Evolutionary conservation across 2,797 vertebrate species (phyloP).

Genomic region (Rhinophrynus dorsalis): DNA sequence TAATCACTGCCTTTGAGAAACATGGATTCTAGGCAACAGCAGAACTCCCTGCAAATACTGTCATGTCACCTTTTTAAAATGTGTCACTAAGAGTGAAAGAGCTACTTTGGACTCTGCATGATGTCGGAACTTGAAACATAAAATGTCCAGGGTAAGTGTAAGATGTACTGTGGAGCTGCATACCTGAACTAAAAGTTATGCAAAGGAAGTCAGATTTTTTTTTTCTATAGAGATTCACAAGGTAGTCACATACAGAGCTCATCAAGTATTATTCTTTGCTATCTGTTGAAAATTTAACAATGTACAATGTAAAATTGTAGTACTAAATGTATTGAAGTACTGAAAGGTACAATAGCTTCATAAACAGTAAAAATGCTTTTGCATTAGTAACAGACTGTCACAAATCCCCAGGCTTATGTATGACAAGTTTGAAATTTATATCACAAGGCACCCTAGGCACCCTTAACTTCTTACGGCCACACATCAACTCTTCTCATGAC

Average conservation of each 20-base stretch:
- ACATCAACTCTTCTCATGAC: no score
- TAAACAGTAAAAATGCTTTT: no score
- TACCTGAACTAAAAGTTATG: slow-evolving; percentile 33
- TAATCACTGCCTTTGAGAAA: no score
- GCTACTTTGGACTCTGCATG: slow-evolving; percentile 3
- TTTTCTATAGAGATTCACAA: slow-evolving; percentile 11
- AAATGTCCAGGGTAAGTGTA: slow-evolving; percentile 6
- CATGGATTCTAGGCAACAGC: neutral
- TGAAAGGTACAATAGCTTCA: no score
- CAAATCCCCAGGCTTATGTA: no score
- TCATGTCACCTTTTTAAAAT: slow-evolving; percentile 19
- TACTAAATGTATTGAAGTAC: no score
- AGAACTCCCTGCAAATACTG: slow-evolving; percentile 4
- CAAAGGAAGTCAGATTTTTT: neutral
- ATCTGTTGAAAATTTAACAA: no score
- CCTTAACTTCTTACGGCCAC: no score
- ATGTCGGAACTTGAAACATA: neutral
- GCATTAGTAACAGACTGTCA: no score
- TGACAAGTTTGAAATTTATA: no score
- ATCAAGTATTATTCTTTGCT: slow-evolving; percentile 29
- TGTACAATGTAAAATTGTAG: no score
- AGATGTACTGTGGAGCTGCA: slow-evolving; percentile 5
- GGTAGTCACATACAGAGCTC: neutral
- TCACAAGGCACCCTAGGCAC: no score
- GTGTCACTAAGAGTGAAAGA: neutral